A percentile compares a stretch with the other conserved stretches of the same genome.
These are phyloP conservation scores for Phengaris alcon DNA, from an alignment of 2,888 invertebrate species.

Conservation along the genomic window DNA sequence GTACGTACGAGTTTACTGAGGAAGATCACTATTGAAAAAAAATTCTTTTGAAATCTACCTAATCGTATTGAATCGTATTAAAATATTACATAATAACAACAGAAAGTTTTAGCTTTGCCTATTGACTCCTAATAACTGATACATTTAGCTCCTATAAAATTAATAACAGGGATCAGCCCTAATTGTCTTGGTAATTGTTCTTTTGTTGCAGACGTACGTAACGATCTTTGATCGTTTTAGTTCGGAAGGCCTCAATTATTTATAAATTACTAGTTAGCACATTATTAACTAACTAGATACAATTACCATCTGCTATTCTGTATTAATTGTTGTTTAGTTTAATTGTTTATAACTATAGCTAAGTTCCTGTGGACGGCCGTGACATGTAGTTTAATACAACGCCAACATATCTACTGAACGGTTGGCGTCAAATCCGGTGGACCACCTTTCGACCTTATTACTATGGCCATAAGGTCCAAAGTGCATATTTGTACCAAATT, in stretches of 20 bases:
- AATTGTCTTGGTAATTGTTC: conserved; percentile 1
- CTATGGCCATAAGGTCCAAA: no score
- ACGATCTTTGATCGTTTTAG: conserved; percentile 5
- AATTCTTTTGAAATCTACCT: no score
- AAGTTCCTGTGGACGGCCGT: background rate
- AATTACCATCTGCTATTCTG: background rate
- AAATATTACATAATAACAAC: background rate
- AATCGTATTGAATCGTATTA: no score
- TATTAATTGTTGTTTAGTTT: conserved; percentile 3
- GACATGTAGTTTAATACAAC: no score
- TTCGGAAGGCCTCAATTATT: conserved; percentile 1
- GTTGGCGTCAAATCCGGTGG: no score
- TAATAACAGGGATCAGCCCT: background rate
- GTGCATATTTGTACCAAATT: no score
- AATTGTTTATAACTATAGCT: conserved; percentile 3
- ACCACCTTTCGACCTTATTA: no score
- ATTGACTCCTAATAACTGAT: background rate
- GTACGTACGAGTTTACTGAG: no score
- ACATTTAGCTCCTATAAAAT: background rate
- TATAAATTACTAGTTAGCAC: background rate
- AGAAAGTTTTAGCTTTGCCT: background rate
- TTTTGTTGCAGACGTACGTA: background rate
- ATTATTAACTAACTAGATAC: background rate
- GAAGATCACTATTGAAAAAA: no score
- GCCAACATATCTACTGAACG: no score